Evolutionary conservation across 2,888 invertebrate genomes (phyloP), one percentile per base, ranked within the genome.

Genomic region (Latheticus oryzae): DNA sequence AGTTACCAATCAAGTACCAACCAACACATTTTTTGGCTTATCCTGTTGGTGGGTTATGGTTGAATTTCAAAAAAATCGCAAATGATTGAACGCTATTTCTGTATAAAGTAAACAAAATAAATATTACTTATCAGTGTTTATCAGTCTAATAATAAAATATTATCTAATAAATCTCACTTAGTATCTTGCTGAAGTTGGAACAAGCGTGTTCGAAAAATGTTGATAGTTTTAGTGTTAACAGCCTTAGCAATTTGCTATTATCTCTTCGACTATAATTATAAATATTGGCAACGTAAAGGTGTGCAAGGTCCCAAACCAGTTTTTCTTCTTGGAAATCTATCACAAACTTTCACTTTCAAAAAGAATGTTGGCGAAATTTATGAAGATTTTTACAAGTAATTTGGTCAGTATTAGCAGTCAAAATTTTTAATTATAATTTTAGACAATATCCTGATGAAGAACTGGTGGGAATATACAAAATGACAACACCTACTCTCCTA

Each of bases 321-420:
- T 15, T 53, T 63, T 5, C 5, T 62, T 7, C 11, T 60, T 15
- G 62, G 62, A 11, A 75, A 73, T 62, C 42, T 75, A 5, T 65
- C 65, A 7, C 64, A 63, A 7, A 58, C 63, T 7, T 19, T 72
- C 5, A 50, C 66, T 2, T 57, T 63, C 32, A 67, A 65, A 51
- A 70, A 67, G 59, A 64, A 69, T 23, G 23, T 71, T 1, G 67
- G 70, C 1, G 60, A 70, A 42, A 59, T 72, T 12, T 69, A 67
- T 32, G 23, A 43, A 2, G 71, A 73, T 24, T 62, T 74, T 23
- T 74, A 75, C 65, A 68, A 68, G 73, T 73, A 60, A 62, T 65
- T 65, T n/a, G n/a, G n/a, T n/a, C n/a, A n/a, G n/a, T n/a, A n/a
- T n/a, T n/a, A n/a, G n/a, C n/a, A n/a, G n/a, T n/a, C n/a, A n/a